Evolutionary conservation across 2,797 vertebrate species (phyloP).

Genomic region (Denticeps clupeoides): DNA sequence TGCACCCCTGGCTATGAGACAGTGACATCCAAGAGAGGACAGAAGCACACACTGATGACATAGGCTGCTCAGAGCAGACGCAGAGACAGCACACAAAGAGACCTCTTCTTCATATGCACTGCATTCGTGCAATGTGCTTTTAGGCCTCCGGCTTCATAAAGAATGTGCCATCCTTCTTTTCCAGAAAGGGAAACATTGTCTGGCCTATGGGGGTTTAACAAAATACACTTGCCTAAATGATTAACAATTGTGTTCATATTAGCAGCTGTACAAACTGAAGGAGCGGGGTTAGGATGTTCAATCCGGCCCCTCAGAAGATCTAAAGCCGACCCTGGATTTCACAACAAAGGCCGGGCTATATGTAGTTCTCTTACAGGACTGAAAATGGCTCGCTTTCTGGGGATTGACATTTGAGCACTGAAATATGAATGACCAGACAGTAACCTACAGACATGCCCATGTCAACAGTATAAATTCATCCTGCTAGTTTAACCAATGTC

Average conservation of each 20-base stretch:
- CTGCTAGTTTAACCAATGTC: too few species aligned
- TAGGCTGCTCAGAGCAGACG: slow-evolving; percentile 21
- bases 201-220: slow-evolving; percentile 32
- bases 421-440: too few species aligned
- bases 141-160: slow-evolving; percentile 46
- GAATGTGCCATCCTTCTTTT: slow-evolving; percentile 44
- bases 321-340: not conserved
- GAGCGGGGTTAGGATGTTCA: not conserved
- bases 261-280: slow-evolving; percentile 18
- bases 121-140: slow-evolving; percentile 19
- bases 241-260: slow-evolving; percentile 46
- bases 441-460: too few species aligned
- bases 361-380: not conserved
- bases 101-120: slow-evolving; percentile 36
- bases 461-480: too few species aligned
- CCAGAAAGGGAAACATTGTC: slow-evolving; percentile 46
- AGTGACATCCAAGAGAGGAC: slow-evolving; percentile 26
- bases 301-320: not conserved
- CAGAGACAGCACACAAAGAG: slow-evolving; percentile 46
- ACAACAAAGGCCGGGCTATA: not conserved
- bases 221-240: slow-evolving; percentile 49
- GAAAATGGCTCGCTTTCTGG: too few species aligned
- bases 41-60: slow-evolving; percentile 25
- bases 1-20: slow-evolving; percentile 30
- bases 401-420: too few species aligned